Evolutionary conservation across 2,797 vertebrate genomes (phyloP), one percentile per base, ranked within the genome.

Genomic region (Merluccius polli): DNA sequence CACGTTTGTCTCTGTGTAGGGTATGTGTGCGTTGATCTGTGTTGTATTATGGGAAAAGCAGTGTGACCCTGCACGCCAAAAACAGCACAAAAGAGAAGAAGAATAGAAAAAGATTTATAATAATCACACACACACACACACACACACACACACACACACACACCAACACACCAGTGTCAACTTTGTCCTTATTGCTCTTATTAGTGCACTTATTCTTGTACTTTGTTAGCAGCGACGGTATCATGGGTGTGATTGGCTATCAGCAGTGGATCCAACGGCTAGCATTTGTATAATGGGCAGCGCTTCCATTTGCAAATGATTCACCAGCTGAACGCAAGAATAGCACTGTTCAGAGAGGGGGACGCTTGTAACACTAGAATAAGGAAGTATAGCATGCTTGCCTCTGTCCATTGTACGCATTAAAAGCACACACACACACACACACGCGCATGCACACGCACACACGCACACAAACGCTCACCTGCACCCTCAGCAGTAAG

Each of bases 371-470:
- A n/a, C 75, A 48, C 82, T 82, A 65, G 59, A 93, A 94, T 90
- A 86, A 93, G 93, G 93, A 94, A 94, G 91, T 91, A 83, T 8
- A 84, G 70, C 77, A 31, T 82, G 76, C 69, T 89, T 87, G 92
- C 91, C 92, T 92, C 90, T 92, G 84, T 87, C 76, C 78, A 72
- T 82, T 70, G 4, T 31, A 74, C 33, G 72, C 35, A 38, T 41
- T 30, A 35, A 32, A 41, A 24, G n/a, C 21, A 30, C 30, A 75
- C 44, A 72, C 16, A 80, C 81, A 87, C 89, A 90, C 87, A 85
- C 36, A 11, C 10, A 12, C 36, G 10, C 36, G 11, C 36, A 35
- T 8, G 8, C 33, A 35, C 33, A 8, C 63, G 75, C 36, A 35
- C 33, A 38, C 33, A 31, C n/a, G 30, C 31, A 75, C 41, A 71